These are phyloP conservation scores for Ylistrum balloti DNA, from an alignment of 1,140 invertebrate species.

Conservation along the genomic window DNA sequence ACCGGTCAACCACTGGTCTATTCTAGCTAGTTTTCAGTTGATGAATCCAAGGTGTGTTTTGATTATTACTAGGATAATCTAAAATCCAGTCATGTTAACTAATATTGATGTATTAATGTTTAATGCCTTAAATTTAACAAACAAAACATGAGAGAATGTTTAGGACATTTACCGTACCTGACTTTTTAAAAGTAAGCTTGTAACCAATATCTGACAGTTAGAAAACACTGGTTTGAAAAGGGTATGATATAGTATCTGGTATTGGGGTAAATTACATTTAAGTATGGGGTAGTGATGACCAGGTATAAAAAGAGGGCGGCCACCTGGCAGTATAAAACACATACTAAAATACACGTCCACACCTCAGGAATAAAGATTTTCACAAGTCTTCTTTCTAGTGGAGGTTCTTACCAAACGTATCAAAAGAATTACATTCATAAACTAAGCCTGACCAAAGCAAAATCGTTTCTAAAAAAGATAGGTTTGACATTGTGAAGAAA, in stretches of 20 bases:
- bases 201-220: background rate
- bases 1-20: no score
- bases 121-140: no score
- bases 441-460: background rate
- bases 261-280: background rate
- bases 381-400: background rate
- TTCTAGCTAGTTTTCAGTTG: no score
- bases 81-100: no score
- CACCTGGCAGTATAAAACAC: background rate
- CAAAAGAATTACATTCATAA: background rate
- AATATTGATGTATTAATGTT: no score
- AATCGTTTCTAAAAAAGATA: no score
- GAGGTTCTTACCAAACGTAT: background rate
- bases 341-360: slow-evolving; percentile 14
- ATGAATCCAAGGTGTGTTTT: no score
- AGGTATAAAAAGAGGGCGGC: slow-evolving; percentile 5
- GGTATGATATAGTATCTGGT: background rate
- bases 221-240: background rate
- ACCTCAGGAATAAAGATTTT: background rate
- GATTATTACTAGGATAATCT: no score
- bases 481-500: no score
- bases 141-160: background rate
- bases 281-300: background rate
- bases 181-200: background rate
- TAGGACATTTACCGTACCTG: background rate